These are phyloP conservation scores for Myathropa florea DNA, from an alignment of 2,888 invertebrate species.

Conservation along the genomic window DNA sequence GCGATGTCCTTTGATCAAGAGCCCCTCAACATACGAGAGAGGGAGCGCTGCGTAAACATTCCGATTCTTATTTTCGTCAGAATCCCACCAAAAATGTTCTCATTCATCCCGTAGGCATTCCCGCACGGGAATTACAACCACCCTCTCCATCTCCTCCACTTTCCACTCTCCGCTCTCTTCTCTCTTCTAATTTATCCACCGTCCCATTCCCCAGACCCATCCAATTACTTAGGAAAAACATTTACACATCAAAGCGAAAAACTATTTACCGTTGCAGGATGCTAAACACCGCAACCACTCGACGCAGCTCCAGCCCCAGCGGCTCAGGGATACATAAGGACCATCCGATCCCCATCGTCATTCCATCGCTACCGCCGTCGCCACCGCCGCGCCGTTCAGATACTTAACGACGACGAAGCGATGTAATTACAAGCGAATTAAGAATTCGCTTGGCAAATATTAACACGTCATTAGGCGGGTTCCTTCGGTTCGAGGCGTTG, in stretches of 20 bases:
- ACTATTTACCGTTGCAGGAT: conserved; percentile 16
- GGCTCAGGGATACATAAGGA: not conserved
- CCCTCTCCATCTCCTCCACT: no score
- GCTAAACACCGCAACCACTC: not conserved
- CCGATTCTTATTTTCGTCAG: not conserved
- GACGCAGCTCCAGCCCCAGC: not conserved
- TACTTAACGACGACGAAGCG: not conserved
- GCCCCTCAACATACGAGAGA: not conserved
- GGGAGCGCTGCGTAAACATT: not conserved
- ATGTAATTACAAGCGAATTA: conserved; percentile 43
- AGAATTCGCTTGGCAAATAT: conserved; percentile 43
- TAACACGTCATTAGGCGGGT: conserved; percentile 34
- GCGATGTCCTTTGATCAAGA: not conserved
- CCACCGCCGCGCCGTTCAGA: not conserved
- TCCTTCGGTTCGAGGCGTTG: not conserved
- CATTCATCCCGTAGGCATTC: conserved; percentile 9
- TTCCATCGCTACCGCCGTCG: not conserved
- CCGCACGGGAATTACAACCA: no score
- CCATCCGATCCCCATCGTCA: not conserved
- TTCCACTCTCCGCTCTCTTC: not conserved
- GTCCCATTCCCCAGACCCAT: not conserved
- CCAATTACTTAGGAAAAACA: conserved; percentile 29
- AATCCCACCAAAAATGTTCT: not conserved
- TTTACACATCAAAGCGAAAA: conserved; percentile 26
- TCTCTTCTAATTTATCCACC: no score